Evolutionary conservation across 2,113 vertebrate species (phyloP).

Genomic region (Polyodon spathula): DNA sequence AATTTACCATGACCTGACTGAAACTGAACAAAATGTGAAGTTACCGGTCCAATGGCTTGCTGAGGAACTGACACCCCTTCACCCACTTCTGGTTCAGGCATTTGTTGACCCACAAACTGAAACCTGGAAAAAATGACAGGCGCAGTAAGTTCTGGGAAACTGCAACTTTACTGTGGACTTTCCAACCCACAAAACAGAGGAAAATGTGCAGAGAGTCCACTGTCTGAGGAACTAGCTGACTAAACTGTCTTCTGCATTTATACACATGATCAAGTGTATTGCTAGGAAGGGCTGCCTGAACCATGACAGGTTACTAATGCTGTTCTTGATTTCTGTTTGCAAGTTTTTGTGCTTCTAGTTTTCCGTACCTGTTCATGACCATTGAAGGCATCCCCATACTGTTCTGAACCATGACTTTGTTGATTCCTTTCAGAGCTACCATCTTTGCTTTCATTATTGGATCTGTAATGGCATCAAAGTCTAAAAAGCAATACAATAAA

Average conservation of each 20-base stretch:
- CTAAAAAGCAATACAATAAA: conserved; percentile 42
- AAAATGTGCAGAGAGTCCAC: too few relatives aligned
- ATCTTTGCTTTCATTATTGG: conserved; percentile 99
- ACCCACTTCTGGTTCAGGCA: conserved; percentile 41
- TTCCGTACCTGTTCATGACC: conserved; percentile 79
- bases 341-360: background rate
- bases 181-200: too few relatives aligned
- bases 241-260: too few relatives aligned
- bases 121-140: conserved; percentile 49
- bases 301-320: too few relatives aligned
- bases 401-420: conserved; percentile 91
- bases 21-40: background rate
- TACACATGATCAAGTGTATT: too few relatives aligned
- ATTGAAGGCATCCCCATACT: conserved; percentile 78
- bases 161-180: too few relatives aligned
- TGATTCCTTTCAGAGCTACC: conserved; percentile 95
- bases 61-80: conserved; percentile 57
- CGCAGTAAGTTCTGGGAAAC: background rate
- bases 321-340: too few relatives aligned
- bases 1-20: too few relatives aligned
- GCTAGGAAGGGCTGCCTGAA: too few relatives aligned
- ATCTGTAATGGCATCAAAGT: conserved; percentile 88
- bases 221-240: too few relatives aligned
- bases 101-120: conserved; percentile 65
- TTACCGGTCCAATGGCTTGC: conserved; percentile 66